These are phyloP conservation scores for Geotrupes spiniger DNA, from an alignment of 2,888 invertebrate species.

Conservation along the genomic window DNA sequence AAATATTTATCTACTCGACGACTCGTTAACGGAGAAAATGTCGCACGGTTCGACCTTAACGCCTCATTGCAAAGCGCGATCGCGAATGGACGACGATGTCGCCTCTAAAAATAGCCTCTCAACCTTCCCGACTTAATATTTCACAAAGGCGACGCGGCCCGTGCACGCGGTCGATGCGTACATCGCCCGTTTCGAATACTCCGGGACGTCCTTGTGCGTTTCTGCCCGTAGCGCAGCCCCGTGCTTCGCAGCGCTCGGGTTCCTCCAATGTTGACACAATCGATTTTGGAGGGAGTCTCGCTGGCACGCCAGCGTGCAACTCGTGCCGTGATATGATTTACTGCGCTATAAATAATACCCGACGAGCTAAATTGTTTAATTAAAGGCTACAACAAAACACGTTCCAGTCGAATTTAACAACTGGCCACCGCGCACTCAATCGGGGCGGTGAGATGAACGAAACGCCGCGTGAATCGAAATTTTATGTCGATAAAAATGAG, in stretches of 20 bases:
- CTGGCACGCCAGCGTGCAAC: constrained; percentile 13
- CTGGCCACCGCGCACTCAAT: background rate
- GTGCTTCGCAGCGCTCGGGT: constrained; percentile 7
- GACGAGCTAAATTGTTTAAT: constrained; percentile 15
- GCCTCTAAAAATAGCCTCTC: too few relatives aligned
- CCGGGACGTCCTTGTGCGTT: constrained; percentile 12
- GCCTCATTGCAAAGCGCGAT: too few relatives aligned
- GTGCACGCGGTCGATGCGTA: too few relatives aligned
- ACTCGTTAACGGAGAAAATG: too few relatives aligned
- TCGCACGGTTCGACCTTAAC: too few relatives aligned
- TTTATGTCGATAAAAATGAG: too few relatives aligned
- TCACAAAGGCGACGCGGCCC: too few relatives aligned
- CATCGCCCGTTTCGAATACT: too few relatives aligned
- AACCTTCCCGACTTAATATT: too few relatives aligned
- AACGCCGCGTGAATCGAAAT: background rate
- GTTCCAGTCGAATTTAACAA: background rate
- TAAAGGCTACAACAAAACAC: constrained; percentile 7
- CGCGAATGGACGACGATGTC: too few relatives aligned
- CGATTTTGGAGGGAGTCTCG: constrained; percentile 24
- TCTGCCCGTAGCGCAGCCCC: background rate
- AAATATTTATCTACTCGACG: too few relatives aligned
- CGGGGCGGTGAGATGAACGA: background rate
- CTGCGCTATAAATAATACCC: constrained; percentile 15
- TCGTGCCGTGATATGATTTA: constrained; percentile 14
- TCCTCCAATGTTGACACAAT: constrained; percentile 29